Base-by-base conservation (phyloP, 2,797 vertebrate species). In the Manis crassicaudata region DNA sequence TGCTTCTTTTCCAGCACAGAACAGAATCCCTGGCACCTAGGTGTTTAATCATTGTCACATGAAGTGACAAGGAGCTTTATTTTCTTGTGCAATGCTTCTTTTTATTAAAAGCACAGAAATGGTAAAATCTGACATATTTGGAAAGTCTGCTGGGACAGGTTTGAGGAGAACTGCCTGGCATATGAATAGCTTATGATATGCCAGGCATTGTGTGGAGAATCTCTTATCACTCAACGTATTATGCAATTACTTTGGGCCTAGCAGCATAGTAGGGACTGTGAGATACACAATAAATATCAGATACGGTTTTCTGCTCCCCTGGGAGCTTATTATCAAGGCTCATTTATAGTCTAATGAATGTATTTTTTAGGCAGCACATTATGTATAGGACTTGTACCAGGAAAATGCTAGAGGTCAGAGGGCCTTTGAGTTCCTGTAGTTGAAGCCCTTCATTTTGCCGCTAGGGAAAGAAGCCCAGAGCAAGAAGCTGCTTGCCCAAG, bases 81-180 rank as follows among this genome's bases (percentile, higher is more conserved):
- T 90, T 95, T 92, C 83, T 93, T 95, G 23, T 93, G 79, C 56
- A 58, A 7, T 86, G 23, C 86, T 87, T 63, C 67, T 90, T 95
- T 95, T 95, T 92, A 91, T 94, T 95, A 90, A 96, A 95, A 92
- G 52, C 76, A 52, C 56, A 81, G 75, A 21, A 67, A 56, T 90
- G 86, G 79, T 80, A 89, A 94, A 96, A 87, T 67, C 86, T 96
- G 75, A 88, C 76, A 83, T 94, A 86, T 70, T 96, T 0, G 1
- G 75, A 88, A 93, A 91, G 46, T 87, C 23, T 92, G 43, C 8
- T 81, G 72, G 58, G 95, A 87, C 81, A 86, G 35, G 13, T 89
- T 94, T 82, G 60, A 37, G 20, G 43, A 92, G 82, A 92, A 29
- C 82, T 88, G 43, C 52, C 62, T 67, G 65, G 72, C 60, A 82